A percentile compares a stretch with the other conserved stretches of the same genome.
Conservation (phyloP, 2,888 invertebrate species). For the Hylaea fasciaria region DNA sequence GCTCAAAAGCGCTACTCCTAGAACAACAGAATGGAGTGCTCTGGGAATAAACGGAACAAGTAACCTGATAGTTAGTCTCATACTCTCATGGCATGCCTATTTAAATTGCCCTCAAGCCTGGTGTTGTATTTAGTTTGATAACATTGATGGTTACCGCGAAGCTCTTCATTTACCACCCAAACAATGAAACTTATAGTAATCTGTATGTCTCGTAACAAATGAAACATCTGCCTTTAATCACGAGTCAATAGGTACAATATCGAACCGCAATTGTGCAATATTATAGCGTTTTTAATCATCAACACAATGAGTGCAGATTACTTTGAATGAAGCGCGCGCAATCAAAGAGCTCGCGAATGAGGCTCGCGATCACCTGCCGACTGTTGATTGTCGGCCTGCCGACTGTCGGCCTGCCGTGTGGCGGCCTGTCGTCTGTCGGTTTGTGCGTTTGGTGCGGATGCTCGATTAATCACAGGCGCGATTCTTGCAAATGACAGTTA, state of each 20-base stretch:
- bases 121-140: no score
- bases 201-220: no score
- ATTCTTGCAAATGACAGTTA: constrained; percentile 73
- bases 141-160: no score
- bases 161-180: no score
- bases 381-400: no score
- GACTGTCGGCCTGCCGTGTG: constrained; percentile 40
- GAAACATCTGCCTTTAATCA: constrained; percentile 37
- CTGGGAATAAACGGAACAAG: no score
- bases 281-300: constrained; percentile 39
- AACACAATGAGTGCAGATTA: constrained; percentile 28
- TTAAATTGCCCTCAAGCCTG: no score
- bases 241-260: constrained; percentile 33
- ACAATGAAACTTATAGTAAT: no score
- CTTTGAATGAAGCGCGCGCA: constrained; percentile 51
- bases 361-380: constrained; percentile 49
- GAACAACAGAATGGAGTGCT: no score
- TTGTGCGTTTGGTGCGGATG: constrained; percentile 22
- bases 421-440: constrained; percentile 29
- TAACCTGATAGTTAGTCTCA: no score
- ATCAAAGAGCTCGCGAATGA: constrained; percentile 57
- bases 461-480: constrained; percentile 68
- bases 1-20: no score
- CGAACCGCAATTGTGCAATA: neutral
- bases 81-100: no score